phyloP scores from a whole-genome alignment of 2,113 vertebrate species.

The Phalacrocorax carbo region DNA sequence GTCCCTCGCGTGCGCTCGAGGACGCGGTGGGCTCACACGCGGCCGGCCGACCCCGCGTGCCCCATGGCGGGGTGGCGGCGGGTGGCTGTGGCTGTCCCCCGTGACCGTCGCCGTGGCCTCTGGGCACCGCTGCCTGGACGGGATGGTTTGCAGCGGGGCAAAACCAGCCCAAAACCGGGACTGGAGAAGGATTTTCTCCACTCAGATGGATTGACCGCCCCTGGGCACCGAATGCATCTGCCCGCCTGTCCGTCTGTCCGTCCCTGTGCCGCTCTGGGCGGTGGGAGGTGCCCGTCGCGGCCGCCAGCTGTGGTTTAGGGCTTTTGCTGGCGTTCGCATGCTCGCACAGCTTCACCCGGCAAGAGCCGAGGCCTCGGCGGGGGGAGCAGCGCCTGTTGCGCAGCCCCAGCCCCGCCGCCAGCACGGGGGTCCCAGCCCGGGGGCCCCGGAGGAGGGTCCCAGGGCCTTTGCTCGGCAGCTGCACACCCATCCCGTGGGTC shows the following conservation, averaged over 20 bases:
- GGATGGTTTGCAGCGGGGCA: neutral
- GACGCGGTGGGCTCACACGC: fast-evolving
- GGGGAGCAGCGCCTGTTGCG: neutral
- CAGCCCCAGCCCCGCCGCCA: neutral
- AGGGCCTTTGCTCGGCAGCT: neutral
- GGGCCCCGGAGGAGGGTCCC: neutral
- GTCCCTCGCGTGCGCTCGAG: fast-evolving
- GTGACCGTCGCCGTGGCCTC: neutral
- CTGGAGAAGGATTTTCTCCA: neutral
- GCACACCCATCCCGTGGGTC: neutral
- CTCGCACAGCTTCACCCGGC: too few species aligned
- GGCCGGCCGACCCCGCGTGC: fast-evolving
- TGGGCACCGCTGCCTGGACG: fast-evolving
- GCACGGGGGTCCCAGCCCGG: neutral
- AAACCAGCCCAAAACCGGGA: neutral
- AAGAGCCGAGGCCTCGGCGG: neutral
- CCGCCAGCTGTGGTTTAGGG: neutral
- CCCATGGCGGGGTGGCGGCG: fast-evolving
- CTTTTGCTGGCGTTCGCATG: too few species aligned
- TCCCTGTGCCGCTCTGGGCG: too few species aligned
- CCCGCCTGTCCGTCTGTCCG: fast-evolving
- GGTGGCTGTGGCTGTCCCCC: neutral
- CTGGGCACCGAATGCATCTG: too few species aligned
- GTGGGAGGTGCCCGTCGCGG: neutral
- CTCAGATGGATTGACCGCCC: neutral